Evolutionary conservation across 2,888 invertebrate genomes (phyloP).

Genomic region (Pyrochroa serraticornis): DNA sequence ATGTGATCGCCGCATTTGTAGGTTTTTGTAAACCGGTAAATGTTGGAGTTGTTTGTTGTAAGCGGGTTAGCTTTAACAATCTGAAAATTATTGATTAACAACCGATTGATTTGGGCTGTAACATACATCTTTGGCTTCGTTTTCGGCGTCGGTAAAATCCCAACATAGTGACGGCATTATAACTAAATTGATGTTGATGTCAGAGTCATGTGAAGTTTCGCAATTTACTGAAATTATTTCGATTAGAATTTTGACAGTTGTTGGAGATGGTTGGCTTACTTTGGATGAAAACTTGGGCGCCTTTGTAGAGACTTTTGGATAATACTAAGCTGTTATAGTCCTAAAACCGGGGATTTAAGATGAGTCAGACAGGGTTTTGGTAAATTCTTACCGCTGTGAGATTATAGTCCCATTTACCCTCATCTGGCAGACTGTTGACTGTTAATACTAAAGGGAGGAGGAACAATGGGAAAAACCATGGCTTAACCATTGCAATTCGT

Average conservation of each 20-base stretch:
- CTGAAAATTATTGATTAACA: constrained; percentile 7
- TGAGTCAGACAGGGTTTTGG: constrained; percentile 8
- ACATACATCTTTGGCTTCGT: constrained; percentile 48
- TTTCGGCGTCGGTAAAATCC: constrained; percentile 56
- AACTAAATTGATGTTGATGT: constrained; percentile 61
- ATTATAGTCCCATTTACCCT: constrained; percentile 71
- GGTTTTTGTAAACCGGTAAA: constrained; percentile 24
- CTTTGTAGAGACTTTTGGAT: constrained; percentile 72
- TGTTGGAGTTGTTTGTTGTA: constrained; percentile 3
- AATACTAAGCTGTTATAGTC: constrained; percentile 59
- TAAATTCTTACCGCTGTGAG: constrained; percentile 54
- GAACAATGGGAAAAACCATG: constrained; percentile 10
- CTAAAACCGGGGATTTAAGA: constrained; percentile 46
- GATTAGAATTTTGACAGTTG: constrained; percentile 24
- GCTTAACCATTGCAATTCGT: constrained; percentile 16
- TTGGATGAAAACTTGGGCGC: constrained; percentile 71
- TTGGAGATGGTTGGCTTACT: constrained; percentile 61
- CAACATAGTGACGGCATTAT: constrained; percentile 65
- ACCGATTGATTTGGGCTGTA: background rate
- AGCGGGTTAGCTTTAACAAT: constrained; percentile 9
- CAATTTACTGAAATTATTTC: constrained; percentile 58
- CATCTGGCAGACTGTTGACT: constrained; percentile 60
- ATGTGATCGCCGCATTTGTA: constrained; percentile 53
- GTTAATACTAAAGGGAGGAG: background rate
- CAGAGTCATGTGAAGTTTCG: constrained; percentile 51